Base-by-base conservation (phyloP, 2,888 invertebrate genomes). In the Drosophila rellima region DNA sequence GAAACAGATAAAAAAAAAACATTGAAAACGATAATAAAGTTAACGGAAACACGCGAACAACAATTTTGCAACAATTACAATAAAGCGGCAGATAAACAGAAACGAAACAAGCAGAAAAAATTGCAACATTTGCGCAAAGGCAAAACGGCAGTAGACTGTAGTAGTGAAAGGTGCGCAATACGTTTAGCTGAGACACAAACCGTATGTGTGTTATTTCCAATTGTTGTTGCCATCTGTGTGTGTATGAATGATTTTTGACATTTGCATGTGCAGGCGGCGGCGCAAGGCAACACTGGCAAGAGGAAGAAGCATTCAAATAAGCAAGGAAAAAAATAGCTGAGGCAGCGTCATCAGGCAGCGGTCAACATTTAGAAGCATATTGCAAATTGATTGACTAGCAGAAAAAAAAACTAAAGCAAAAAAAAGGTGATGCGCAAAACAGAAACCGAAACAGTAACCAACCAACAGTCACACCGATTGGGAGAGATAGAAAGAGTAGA, bases 131-230 rank as follows among this genome's bases (percentile, higher is more conserved):
- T 57, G 35, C 37, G 26, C 17, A n/a, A 23, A 31, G 31, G 20
- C n/a, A 20, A n/a, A 5, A 37, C 37, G 17, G 31, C 47, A 48
- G 48, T 23, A 60, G 52, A 61, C 31, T 45, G 50, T 54, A 66
- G 50, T 54, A 66, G 80, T 74, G 63, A 77, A 80, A 80, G 78
- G 81, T 78, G 78, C 81, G 81, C 78, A 80, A 77, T 80, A 63
- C 47, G 33, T 48, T 70, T 80, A 78, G 81, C 74, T 39, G 66
- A 61, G 81, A 69, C 74, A 52, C 67, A 63, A 81, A 70, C 67
- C 78, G 50, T 42, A 40, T 20, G 70, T 29, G 75, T 78, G 60
- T 60, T 57, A 56, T 61, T 76, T 66, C 47, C 26, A 67, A 67
- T 72, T 75, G 60, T 73, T 75, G 68, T 63, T 73, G 62, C 64